phyloP scores from a whole-genome alignment of 2,888 invertebrate genomes.

The Carpatolechia fugitivella region DNA sequence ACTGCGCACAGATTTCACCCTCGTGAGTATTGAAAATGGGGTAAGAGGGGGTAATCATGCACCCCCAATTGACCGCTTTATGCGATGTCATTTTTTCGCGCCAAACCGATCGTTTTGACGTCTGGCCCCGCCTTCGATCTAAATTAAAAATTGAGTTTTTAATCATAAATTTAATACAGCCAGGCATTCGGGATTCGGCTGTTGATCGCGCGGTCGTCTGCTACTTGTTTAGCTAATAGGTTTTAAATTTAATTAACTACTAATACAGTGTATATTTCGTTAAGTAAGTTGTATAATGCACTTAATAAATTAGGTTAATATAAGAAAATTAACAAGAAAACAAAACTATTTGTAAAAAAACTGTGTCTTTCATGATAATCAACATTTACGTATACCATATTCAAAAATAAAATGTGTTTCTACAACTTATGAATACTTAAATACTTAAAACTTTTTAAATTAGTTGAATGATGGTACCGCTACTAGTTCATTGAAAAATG shows the following conservation, averaged over 20 bases:
- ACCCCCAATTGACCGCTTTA: slow-evolving; percentile 68
- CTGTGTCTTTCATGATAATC: slow-evolving; percentile 20
- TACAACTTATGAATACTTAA: too few relatives aligned
- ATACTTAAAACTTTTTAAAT: too few relatives aligned
- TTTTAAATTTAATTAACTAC: slow-evolving; percentile 30
- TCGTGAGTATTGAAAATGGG: slow-evolving; percentile 23
- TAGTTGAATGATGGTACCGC: too few relatives aligned
- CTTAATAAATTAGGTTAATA: slow-evolving; percentile 10
- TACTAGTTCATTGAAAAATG: slow-evolving; percentile 22
- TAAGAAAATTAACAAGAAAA: not conserved
- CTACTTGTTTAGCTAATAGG: slow-evolving; percentile 13
- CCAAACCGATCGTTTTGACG: slow-evolving; percentile 60
- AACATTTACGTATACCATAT: slow-evolving; percentile 33
- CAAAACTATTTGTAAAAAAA: not conserved
- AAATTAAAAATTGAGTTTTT: slow-evolving; percentile 60
- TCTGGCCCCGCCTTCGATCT: slow-evolving; percentile 57
- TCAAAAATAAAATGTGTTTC: too few relatives aligned
- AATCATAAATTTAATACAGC: slow-evolving; percentile 53
- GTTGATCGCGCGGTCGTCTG: slow-evolving; percentile 44
- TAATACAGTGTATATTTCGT: slow-evolving; percentile 20
- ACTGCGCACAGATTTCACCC: slow-evolving; percentile 36
- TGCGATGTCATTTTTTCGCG: slow-evolving; percentile 72
- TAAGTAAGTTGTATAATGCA: not conserved
- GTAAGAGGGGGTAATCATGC: slow-evolving; percentile 42
- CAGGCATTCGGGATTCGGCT: slow-evolving; percentile 46